Conservation (phyloP, 2,113 vertebrate genomes). For the Corynorhinus townsendii region DNA sequence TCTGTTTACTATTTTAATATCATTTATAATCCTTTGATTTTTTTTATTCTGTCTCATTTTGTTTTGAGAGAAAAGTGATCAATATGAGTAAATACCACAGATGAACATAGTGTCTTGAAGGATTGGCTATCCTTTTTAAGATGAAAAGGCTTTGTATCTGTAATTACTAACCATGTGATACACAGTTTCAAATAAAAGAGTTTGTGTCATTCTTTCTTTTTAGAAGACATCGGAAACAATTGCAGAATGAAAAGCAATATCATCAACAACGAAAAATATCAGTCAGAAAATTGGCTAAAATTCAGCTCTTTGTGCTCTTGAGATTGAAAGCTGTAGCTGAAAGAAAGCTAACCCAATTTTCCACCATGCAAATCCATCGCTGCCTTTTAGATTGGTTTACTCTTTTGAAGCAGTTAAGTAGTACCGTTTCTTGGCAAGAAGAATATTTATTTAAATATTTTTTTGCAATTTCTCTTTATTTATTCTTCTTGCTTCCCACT, state of each 20-base stretch:
- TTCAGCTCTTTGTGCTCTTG: conserved; percentile 53
- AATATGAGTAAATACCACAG: conserved; percentile 39
- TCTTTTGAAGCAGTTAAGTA: conserved; percentile 45
- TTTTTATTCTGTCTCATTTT: conserved; percentile 14
- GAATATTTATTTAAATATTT: conserved; percentile 43
- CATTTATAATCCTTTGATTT: background rate
- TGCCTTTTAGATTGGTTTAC: conserved; percentile 19
- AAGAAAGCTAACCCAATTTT: conserved; percentile 47
- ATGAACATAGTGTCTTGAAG: conserved; percentile 34
- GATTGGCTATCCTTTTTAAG: conserved; percentile 16
- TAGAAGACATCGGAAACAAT: conserved; percentile 53
- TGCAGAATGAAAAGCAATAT: conserved; percentile 47
- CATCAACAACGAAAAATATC: conserved; percentile 22
- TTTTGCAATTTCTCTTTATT: background rate
- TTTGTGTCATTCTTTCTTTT: conserved; percentile 22
- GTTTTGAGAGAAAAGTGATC: conserved; percentile 32
- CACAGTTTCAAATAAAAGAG: conserved; percentile 49
- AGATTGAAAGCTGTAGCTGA: background rate
- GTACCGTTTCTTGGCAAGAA: conserved; percentile 32
- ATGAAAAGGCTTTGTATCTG: conserved; percentile 51
- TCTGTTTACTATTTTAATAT: conserved; percentile 1
- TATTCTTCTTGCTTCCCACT: background rate
- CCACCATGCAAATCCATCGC: conserved; percentile 7
- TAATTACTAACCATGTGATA: conserved; percentile 61
- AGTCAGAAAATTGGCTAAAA: conserved; percentile 31